Evolutionary conservation across 2,797 vertebrate species (phyloP), one percentile per base, ranked within the genome.

Genomic region (Apogon hyalosoma): DNA sequence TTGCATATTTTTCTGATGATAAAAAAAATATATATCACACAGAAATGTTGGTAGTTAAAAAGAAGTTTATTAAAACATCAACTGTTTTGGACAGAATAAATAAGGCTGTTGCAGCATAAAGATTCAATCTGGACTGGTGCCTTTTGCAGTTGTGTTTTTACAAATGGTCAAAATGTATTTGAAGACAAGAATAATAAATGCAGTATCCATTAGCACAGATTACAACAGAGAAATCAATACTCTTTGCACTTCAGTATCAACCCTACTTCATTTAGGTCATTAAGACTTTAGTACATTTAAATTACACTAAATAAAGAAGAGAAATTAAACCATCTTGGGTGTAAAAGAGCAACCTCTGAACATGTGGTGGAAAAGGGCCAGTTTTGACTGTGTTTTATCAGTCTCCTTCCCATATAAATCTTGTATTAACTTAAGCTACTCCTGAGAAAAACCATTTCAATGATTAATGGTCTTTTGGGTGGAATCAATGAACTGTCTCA

Each of bases 401-500:
- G 59, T 42, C 12, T n/a, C 52, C 52, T 88, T 82, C 51, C 63
- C 53, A 57, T 54, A 71, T 79, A 79, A 76, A 84, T 86, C 63
- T 60, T 43, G 46, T 71, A 77, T 83, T 77, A 83, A 87, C 51
- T 73, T 42, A 53, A 73, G 65, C 50, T 65, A 57, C 79, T 62
- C 58, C 62, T 18, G 68, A 83, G 70, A 83, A 69, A 55, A 60
- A 73, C 61, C 41, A 60, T 76, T 82, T 59, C 47, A 74, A 48
- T 80, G 77, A 88, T 80, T 74, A 84, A 85, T 73, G 64, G 49
- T 57, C 28, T 58, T 68, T 50, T 61, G 61, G 61, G 56, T 57
- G 63, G 63, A 83, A 79, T 84, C 71, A 63, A 86, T 85, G 46
- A 75, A 82, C 86, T 75, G 75, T 66, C 78, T 41, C 36, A 62